Evolutionary conservation across 2,888 invertebrate species (phyloP), one percentile per base, ranked within the genome.

Genomic region (Oscheius sp.): DNA sequence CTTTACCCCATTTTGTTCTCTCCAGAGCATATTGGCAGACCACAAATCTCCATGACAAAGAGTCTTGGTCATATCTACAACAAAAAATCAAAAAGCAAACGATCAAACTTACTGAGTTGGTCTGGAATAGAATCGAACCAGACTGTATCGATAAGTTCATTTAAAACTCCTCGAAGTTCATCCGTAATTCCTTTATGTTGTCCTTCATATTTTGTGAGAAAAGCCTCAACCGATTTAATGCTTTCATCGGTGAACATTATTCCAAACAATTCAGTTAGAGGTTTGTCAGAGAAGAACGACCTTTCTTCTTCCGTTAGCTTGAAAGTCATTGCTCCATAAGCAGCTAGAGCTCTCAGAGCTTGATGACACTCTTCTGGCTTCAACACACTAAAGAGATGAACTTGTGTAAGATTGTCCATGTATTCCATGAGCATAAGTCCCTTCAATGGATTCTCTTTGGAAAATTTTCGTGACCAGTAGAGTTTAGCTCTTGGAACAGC

Each of bases 11-110:
- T 37, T n/a, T 2, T 25, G n/a, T 29, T 65, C 53, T 27, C 20
- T 65, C 65, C 65, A 65, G 8, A 65, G 53, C 8, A 65, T 31
- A 34, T 65, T 65, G 27, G 65, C 42, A 6, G 52, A 65, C 65
- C 65, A 65, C 2, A 65, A 25, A 39, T 65, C 65, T 4, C 65
- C 65, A 29, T 65, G 65, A 5, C 65, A 65, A 6, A 65, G 53
- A 1, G 39, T 39, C 15, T 10, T 52, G 17, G n/a, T 52, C 52
- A 65, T 53, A 5, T 42, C 65, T 65, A 27, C 27, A 53, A 2
- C 1, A 6, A 23, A n/a, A 50, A 15, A 53, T 53, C n/a, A n/a
- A n/a, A n/a, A n/a, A n/a, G n/a, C n/a, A n/a, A n/a, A n/a, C n/a
- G n/a, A n/a, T n/a, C n/a, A 5, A 29, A 48, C 48, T 53, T 12